These are phyloP conservation scores for Hycleus phaleratus DNA, from an alignment of 1,140 invertebrate species.

Conservation along the genomic window DNA sequence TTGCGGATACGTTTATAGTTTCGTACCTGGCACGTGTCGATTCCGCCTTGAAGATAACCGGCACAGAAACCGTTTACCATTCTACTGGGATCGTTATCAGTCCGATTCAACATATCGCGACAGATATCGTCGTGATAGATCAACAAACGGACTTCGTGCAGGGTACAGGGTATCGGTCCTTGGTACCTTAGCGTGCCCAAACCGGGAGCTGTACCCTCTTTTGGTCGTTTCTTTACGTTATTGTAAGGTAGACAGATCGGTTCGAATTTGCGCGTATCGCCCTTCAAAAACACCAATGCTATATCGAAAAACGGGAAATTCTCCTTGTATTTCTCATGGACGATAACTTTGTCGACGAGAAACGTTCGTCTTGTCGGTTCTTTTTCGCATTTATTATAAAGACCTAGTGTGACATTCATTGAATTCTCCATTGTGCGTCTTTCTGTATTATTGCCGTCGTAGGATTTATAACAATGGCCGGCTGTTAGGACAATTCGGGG, in stretches of 20 bases:
- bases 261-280: slow-evolving; percentile 17
- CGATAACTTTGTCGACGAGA: slow-evolving; percentile 25
- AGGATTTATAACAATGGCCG: slow-evolving; percentile 35
- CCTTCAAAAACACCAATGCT: slow-evolving; percentile 25
- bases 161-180: slow-evolving; percentile 10
- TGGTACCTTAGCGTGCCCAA: slow-evolving; percentile 14
- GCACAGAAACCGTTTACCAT: slow-evolving; percentile 34
- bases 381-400: slow-evolving; percentile 31
- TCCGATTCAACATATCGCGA: slow-evolving; percentile 16
- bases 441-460: slow-evolving; percentile 1
- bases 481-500: slow-evolving; percentile 29
- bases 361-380: slow-evolving; percentile 25
- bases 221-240: slow-evolving; percentile 1
- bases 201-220: slow-evolving; percentile 8
- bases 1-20: no score
- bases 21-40: slow-evolving; percentile 35
- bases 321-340: slow-evolving; percentile 31
- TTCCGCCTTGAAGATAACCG: slow-evolving; percentile 33
- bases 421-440: slow-evolving; percentile 27
- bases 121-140: slow-evolving; percentile 19
- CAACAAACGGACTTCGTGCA: slow-evolving; percentile 21
- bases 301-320: slow-evolving; percentile 34
- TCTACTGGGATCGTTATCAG: slow-evolving; percentile 4
- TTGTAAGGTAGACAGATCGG: slow-evolving; percentile 29
- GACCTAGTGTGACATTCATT: slow-evolving; percentile 28